Evolutionary conservation across 2,113 vertebrate genomes (phyloP).

Genomic region (Ranitomeya variabilis): DNA sequence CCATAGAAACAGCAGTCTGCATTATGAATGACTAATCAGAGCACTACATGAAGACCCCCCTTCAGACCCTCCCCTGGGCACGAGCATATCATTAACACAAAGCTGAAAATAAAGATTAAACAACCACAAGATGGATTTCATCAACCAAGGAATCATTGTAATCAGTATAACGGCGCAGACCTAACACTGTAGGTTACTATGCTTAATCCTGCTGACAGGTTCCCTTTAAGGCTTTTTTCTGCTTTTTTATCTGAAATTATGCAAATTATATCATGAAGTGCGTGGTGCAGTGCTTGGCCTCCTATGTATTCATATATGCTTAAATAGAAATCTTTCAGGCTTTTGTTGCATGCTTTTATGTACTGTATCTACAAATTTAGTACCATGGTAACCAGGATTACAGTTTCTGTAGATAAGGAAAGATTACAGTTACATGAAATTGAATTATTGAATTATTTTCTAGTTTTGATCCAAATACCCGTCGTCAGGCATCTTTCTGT

Average conservation of each 20-base stretch:
- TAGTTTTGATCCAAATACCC: not conserved
- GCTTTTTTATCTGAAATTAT: not conserved
- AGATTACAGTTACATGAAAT: not conserved
- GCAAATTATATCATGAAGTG: not conserved
- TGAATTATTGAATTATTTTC: not conserved
- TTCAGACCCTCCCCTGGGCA: too few species aligned
- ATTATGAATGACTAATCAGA: too few species aligned
- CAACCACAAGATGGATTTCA: too few species aligned
- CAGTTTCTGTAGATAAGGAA: not conserved
- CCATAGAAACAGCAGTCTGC: too few species aligned
- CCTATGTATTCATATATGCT: not conserved
- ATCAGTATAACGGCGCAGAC: too few species aligned
- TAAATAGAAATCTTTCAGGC: not conserved
- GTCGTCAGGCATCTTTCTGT: not conserved
- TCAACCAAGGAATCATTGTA: too few species aligned
- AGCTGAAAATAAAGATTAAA: too few species aligned
- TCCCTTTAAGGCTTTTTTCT: not conserved
- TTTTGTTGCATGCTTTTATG: constrained; percentile 1
- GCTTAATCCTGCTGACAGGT: too few species aligned
- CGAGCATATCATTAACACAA: too few species aligned
- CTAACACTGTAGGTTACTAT: too few species aligned
- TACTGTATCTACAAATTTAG: not conserved
- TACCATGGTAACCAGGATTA: not conserved
- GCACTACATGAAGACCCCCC: too few species aligned
- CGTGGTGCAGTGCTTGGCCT: not conserved